These are phyloP conservation scores for human DNA, from an alignment of 2,113 vertebrate genomes.

Conservation along the genomic window GRCh38 chr11:123671501-123672000, in stretches of 20 bases:
- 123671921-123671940: background rate
- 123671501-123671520: background rate
- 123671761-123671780: background rate
- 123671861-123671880: background rate
- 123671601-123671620: background rate
- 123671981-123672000: background rate
- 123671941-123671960: fast-evolving
- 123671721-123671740: background rate
- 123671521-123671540: background rate
- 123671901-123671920: background rate
- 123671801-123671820: background rate
- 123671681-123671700: background rate
- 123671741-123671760: background rate
- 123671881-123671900: background rate
- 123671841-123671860: background rate
- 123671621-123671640: background rate
- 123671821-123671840: background rate
- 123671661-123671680: constrained; percentile 56
- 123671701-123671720: background rate
- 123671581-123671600: background rate
- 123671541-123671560: background rate
- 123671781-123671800: background rate
- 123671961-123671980: background rate
- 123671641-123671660: background rate
- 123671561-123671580: background rate